A percentile compares a stretch with the other conserved stretches of the same genome.
phyloP scores from a whole-genome alignment of 23 tunicate genomes.

The Diplosoma virens region DNA sequence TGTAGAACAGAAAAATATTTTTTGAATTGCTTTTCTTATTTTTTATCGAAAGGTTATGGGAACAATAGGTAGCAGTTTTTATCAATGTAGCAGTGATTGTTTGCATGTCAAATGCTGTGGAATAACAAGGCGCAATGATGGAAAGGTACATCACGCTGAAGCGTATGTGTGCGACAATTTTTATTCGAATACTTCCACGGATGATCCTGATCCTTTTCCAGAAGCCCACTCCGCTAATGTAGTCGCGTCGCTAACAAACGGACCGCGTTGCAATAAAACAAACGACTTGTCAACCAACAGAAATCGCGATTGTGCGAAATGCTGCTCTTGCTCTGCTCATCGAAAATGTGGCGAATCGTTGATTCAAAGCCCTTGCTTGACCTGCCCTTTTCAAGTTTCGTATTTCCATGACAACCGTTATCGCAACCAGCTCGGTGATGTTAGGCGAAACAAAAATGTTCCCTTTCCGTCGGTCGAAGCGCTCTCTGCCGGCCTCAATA shows the following conservation, averaged over 20 bases:
- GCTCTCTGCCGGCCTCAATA: constrained; percentile 14
- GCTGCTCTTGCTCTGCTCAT: too few species aligned
- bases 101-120: neutral
- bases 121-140: neutral
- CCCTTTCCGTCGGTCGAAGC: constrained; percentile 66
- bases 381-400: too few species aligned
- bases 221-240: too few species aligned
- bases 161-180: neutral
- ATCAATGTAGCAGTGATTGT: neutral
- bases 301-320: neutral
- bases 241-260: neutral
- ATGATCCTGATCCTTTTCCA: neutral
- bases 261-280: neutral
- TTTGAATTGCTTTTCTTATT: too few species aligned
- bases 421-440: neutral
- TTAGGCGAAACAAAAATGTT: constrained; percentile 34
- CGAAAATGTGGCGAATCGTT: too few species aligned
- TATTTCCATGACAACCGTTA: too few species aligned
- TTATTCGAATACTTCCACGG: neutral
- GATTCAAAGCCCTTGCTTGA: too few species aligned
- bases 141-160: neutral
- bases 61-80: neutral
- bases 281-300: neutral
- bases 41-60: neutral
- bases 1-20: too few species aligned